A percentile compares a stretch with the other conserved stretches of the same genome.
Evolutionary conservation across 2,113 vertebrate species (phyloP).

Genomic region (Myrmecobius fasciatus): DNA sequence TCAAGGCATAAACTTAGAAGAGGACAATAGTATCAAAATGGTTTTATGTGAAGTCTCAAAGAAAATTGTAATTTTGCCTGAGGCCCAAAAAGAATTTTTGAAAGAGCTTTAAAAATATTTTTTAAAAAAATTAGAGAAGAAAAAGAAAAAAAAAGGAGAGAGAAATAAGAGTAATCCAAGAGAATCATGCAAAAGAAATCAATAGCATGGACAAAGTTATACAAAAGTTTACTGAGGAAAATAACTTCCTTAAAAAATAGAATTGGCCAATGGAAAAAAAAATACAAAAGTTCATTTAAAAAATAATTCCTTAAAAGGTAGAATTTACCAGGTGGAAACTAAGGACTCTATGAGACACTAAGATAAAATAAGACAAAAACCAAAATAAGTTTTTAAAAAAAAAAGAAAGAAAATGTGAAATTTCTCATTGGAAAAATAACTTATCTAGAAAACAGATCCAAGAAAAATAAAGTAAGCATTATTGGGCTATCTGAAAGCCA

Average conservation of each 20-base stretch:
- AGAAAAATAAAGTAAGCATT: background rate
- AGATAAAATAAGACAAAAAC: background rate
- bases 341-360: background rate
- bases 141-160: background rate
- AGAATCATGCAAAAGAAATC: background rate
- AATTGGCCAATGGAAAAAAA: background rate
- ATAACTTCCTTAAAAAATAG: no score
- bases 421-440: background rate
- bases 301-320: background rate
- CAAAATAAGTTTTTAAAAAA: no score
- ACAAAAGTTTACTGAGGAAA: no score
- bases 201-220: background rate
- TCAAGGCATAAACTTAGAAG: background rate
- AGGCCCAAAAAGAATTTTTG: background rate
- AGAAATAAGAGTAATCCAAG: background rate
- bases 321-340: background rate
- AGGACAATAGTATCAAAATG: background rate
- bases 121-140: background rate
- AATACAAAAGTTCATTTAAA: background rate
- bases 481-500: background rate
- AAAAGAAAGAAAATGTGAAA: background rate
- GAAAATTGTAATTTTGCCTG: background rate
- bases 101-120: background rate
- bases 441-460: background rate
- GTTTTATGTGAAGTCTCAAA: background rate